Percentiles rank a stretch among this genome's conserved stretches.
Evolutionary conservation across 1,140 invertebrate species (phyloP).

Genomic region (Chelonus insularis): DNA sequence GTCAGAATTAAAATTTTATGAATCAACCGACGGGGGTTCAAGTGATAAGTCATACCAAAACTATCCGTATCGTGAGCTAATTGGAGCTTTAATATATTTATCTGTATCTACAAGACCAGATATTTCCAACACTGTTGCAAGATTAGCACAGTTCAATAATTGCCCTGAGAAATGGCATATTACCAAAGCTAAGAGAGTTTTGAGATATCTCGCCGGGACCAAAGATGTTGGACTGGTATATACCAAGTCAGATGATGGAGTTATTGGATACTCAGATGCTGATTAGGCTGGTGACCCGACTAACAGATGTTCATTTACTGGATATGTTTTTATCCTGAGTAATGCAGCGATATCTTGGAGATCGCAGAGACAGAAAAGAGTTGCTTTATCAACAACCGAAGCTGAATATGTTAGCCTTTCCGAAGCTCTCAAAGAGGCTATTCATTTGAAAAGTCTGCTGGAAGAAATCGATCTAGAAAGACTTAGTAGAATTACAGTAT

Average conservation of each 20-base stretch:
- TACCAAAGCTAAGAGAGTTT: constrained; percentile 38
- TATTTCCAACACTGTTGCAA: constrained; percentile 41
- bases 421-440: too few relatives aligned
- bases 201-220: constrained; percentile 41
- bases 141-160: constrained; percentile 36
- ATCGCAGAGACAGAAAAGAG: constrained; percentile 39
- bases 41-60: background rate
- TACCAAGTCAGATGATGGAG: background rate
- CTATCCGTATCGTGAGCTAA: constrained; percentile 35
- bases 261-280: constrained; percentile 43
- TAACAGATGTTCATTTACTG: constrained; percentile 37
- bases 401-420: too few relatives aligned
- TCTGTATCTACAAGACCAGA: constrained; percentile 44
- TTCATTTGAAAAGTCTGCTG: too few relatives aligned
- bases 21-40: background rate
- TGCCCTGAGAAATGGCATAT: constrained; percentile 36
- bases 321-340: constrained; percentile 33
- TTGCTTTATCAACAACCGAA: constrained; percentile 19
- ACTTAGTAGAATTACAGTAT: background rate
- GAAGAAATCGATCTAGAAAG: background rate
- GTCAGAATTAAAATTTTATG: background rate
- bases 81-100: constrained; percentile 48
- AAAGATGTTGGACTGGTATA: background rate
- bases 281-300: constrained; percentile 41
- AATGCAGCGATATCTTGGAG: constrained; percentile 9